Evolutionary conservation across 2,888 invertebrate species (phyloP), one percentile per base, ranked within the genome.

Genomic region (Drosophila vallismaia): DNA sequence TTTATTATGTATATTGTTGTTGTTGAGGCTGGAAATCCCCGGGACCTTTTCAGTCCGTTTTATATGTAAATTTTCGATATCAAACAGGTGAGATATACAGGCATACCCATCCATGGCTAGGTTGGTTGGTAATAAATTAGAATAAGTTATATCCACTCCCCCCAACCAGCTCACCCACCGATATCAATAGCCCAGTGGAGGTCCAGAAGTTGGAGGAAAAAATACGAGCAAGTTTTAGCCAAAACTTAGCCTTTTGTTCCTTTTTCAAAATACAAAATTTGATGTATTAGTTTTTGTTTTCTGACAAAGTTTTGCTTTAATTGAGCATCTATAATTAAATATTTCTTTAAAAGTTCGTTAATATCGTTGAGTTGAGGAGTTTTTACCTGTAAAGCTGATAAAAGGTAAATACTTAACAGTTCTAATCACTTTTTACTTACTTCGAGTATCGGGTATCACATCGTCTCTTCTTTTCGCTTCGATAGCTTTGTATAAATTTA

Each of bases 1-100:
- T 74, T 82, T 81, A 79, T 81, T 79, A 79, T 81, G 79, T 74
- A 72, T 62, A 67, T 69, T 62, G 54, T 56, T 36, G 42, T 42
- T 50, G 53, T 12, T 36, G 42, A 29, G 38, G 29, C 6, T 40
- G 10, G 10, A 46, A 60, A 28, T 70, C 8, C 24, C 44, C 28
- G 40, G 63, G 46, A 42, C 40, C 54, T 49, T 38, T 40, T 55
- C 56, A 48, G 74, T 40, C 70, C 63, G 66, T 75, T 60, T 73
- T 80, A 67, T 70, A 81, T 78, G 79, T 70, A 77, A 78, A 80
- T 76, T 71, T 71, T 48, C 29, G 36, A 51, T 63, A 59, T 59
- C 60, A 60, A 60, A 60, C 60, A 60, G 60, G 68, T 68, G 58
- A 49, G 49, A 19, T 36, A 6, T n/a, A 36, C 36, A 36, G n/a